Evolutionary conservation across 2,888 invertebrate species (phyloP), one percentile per base, ranked within the genome.

Genomic region (Archips xylosteana): DNA sequence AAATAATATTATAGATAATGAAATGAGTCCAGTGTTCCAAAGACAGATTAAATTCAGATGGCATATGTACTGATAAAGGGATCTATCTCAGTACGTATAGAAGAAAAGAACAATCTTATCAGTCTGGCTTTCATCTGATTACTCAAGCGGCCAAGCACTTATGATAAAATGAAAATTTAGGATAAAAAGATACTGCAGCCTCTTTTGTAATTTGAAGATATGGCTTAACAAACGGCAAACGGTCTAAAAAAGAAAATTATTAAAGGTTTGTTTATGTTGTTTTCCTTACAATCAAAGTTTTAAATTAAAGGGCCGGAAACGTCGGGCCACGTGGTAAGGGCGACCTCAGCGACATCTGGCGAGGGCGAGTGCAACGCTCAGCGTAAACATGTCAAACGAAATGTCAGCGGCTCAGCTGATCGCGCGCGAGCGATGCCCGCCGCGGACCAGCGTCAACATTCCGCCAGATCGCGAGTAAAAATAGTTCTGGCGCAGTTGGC

Each of bases 361-460:
- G 90, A 82, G 78, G 72, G 72, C 75, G 76, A 76, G 77, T 76
- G 84, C 79, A 90, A 81, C 84, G 85, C 77, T 76, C 79, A 83
- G 82, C 82, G 93, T 94, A 94, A 94, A 94, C 94, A 94, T 91
- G 89, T 88, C 91, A 91, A 90, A 87, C 81, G 79, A 85, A 89
- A 88, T 88, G 90, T 90, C 92, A 91, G 85, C 85, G 81, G 88
- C 92, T 90, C 94, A 94, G 94, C 94, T 94, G 94, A 94, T 94
- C 90, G 86, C 84, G 87, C 87, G 87, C 90, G 91, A 86, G 85
- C 80, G 84, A 82, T 81, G 75, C 60, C 75, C 83, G 80, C 81
- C 78, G 79, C 81, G 78, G 79, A 87, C 77, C 85, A 87, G 79
- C 85, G 83, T 85, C 84, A 86, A 88, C 83, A 85, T 88, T 85